Evolutionary conservation across 2,888 invertebrate species (phyloP), one percentile per base, ranked within the genome.

Genomic region (Eupithecia centaureata): DNA sequence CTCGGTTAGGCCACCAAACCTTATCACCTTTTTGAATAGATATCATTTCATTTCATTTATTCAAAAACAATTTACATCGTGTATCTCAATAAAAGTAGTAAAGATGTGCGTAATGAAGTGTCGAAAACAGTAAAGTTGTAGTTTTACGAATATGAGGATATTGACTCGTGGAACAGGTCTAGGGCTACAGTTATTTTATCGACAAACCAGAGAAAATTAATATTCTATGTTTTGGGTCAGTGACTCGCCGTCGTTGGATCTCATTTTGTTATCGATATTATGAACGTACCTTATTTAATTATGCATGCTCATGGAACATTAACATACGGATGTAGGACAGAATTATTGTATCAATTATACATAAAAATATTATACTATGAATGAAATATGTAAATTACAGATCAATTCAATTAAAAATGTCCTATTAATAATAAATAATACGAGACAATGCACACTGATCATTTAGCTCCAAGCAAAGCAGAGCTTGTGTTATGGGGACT

Each of bases 101-200:
- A 15, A 33, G 33, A 25, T 51, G 25, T 25, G 25, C 22, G 22
- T 32, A 10, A 27, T 25, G 27, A 27, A 35, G 27, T 38, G 27
- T 28, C 5, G 52, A 15, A 27, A 27, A 52, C 52, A 52, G 52
- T 27, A 52, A 52, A 52, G 0, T 52, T 13, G 25, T 27, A 13
- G 51, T 51, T 51, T 51, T 61, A 65, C 28, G n/a, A 42, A 38
- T 22, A 84, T 76, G 81, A 85, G 89, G 86, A 83, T 87, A 80
- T 88, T 86, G 89, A 88, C 89, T 86, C 71, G 47, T 12, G 73
- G 60, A 88, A 87, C 87, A 76, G 81, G 87, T 86, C 75, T 69
- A 73, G 65, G 66, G 32, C 72, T 77, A 90, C 89, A 82, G 88
- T 87, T 90, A 88, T 77, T 72, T 77, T 75, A 65, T 72, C 68